Conservation (phyloP, 2,113 vertebrate species). For the Cephalopholis sonnerati region DNA sequence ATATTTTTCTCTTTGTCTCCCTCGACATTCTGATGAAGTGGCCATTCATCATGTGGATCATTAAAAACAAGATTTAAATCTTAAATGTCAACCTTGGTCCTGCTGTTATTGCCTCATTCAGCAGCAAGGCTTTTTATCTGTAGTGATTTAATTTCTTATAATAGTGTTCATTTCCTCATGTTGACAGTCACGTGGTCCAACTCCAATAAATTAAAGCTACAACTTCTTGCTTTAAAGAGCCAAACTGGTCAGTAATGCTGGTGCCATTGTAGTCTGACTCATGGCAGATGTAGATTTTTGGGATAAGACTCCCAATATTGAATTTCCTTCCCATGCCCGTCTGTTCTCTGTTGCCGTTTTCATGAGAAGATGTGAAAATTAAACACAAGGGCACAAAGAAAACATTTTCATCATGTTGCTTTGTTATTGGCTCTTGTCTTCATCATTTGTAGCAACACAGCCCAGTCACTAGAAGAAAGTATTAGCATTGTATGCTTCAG, state of each 20-base stretch:
- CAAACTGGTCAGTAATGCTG: slow-evolving; percentile 8
- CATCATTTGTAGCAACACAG: neutral
- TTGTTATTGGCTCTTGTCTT: neutral
- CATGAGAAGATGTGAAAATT: slow-evolving; percentile 9
- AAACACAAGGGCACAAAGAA: neutral
- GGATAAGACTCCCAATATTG: slow-evolving; percentile 1
- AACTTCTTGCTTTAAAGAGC: slow-evolving; percentile 1
- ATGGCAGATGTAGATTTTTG: slow-evolving; percentile 17
- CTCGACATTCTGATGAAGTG: slow-evolving; percentile 42
- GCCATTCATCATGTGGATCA: slow-evolving; percentile 57
- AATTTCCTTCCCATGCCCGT: neutral
- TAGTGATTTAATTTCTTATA: slow-evolving; percentile 38
- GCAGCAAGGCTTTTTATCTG: slow-evolving; percentile 41
- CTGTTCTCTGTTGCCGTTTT: neutral
- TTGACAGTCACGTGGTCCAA: slow-evolving; percentile 35
- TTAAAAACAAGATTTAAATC: slow-evolving; percentile 62
- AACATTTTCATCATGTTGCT: neutral
- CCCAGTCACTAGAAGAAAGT: no score
- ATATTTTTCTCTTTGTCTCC: slow-evolving; percentile 32
- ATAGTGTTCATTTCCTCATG: slow-evolving; percentile 54
- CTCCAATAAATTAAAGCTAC: slow-evolving; percentile 37
- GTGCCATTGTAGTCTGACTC: neutral
- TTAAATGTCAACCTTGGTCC: slow-evolving; percentile 56
- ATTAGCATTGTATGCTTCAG: no score
- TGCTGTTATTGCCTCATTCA: slow-evolving; percentile 35